These are phyloP conservation scores for Sphaerophoria taeniata DNA, from an alignment of 2,888 invertebrate genomes.

Conservation along the genomic window DNA sequence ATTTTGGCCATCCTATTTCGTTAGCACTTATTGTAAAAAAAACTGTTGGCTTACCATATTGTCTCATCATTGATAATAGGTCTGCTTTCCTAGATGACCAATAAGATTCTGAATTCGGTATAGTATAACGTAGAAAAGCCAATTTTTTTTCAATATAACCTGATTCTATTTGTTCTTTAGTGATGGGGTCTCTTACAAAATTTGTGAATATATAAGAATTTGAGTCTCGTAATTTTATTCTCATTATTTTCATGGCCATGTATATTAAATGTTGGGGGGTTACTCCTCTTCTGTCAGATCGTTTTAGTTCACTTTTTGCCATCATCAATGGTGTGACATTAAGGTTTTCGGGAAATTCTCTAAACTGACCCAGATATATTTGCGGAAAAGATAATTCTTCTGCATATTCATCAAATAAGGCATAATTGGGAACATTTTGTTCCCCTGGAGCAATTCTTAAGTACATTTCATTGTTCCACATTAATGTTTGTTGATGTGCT, in stretches of 20 bases:
- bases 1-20: not conserved
- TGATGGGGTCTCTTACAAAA: no score
- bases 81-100: not conserved
- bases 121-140: not conserved
- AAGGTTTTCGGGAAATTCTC: not conserved
- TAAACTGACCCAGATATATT: not conserved
- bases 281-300: not conserved
- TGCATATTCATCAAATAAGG: not conserved
- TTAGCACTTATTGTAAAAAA: not conserved
- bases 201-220: no score
- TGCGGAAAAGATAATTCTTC: not conserved
- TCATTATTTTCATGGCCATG: not conserved
- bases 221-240: not conserved
- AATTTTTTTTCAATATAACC: not conserved
- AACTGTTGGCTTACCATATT: not conserved
- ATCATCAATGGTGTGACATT: not conserved
- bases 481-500: not conserved
- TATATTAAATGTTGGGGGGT: not conserved
- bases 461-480: not conserved
- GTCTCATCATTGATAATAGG: not conserved
- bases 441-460: not conserved
- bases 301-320: not conserved
- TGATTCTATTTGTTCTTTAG: no score
- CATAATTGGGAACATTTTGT: not conserved
- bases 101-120: not conserved